Evolutionary conservation across 1,140 invertebrate genomes (phyloP).

Genomic region (Chrysopa pallens): DNA sequence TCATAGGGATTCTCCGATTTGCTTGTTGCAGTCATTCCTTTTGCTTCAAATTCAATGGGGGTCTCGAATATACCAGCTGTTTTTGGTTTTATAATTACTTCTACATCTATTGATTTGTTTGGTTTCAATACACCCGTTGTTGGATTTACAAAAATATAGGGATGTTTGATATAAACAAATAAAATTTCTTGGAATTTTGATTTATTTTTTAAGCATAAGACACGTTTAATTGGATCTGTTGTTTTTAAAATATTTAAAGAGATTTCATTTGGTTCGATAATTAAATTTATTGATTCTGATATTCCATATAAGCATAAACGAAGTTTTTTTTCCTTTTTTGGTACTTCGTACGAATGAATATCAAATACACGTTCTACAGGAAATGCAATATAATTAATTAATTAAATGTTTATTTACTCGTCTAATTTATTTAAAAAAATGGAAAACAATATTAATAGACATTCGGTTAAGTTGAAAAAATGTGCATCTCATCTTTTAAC

Average conservation of each 20-base stretch:
- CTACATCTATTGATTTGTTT: conserved; percentile 9
- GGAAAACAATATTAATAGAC: too few species aligned
- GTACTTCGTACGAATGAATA: not conserved
- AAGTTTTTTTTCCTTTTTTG: conserved; percentile 4
- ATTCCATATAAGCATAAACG: conserved; percentile 14
- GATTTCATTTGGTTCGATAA: conserved; percentile 10
- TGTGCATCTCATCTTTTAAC: too few species aligned
- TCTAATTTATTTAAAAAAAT: too few species aligned
- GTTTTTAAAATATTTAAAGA: conserved; percentile 9
- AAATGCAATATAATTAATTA: not conserved
- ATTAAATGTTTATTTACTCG: too few species aligned
- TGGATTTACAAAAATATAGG: conserved; percentile 8
- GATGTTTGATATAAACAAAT: conserved; percentile 7
- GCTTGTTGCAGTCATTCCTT: not conserved
- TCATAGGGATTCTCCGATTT: not conserved
- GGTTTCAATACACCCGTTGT: conserved; percentile 6
- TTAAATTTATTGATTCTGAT: conserved; percentile 8
- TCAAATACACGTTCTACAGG: not conserved
- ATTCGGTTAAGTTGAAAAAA: too few species aligned
- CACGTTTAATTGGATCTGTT: conserved; percentile 6
- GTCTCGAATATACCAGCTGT: conserved; percentile 6
- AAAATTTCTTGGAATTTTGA: conserved; percentile 7
- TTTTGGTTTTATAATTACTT: conserved; percentile 9
- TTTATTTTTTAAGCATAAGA: conserved; percentile 11
- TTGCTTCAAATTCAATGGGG: conserved; percentile 1